Evolutionary conservation across 1,140 invertebrate species (phyloP).

Genomic region (Argopecten irradians): DNA sequence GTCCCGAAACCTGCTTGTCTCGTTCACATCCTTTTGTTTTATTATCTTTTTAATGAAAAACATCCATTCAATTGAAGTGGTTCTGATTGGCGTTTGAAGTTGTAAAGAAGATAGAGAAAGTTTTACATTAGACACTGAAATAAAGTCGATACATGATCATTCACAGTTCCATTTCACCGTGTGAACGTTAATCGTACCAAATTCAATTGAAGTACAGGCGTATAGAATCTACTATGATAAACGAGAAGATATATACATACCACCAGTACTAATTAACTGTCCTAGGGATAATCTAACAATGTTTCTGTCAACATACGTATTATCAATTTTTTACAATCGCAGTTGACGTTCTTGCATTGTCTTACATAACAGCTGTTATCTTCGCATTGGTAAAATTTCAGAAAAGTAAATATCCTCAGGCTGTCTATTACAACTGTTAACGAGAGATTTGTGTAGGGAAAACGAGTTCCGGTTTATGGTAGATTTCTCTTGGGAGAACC

Average conservation of each 20-base stretch:
- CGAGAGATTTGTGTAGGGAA: background rate
- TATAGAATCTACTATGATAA: too few species aligned
- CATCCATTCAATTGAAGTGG: background rate
- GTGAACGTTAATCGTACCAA: too few species aligned
- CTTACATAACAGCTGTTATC: background rate
- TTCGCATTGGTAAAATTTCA: background rate
- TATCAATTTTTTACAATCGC: too few species aligned
- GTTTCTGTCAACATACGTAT: too few species aligned
- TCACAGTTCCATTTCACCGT: too few species aligned
- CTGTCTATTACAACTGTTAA: background rate
- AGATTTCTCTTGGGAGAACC: background rate
- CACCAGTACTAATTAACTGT: too few species aligned
- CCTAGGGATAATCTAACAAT: too few species aligned
- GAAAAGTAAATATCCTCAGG: background rate
- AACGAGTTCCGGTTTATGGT: background rate
- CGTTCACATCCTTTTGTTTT: constrained; percentile 2
- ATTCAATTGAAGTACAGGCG: too few species aligned
- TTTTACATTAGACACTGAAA: too few species aligned
- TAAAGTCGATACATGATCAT: too few species aligned
- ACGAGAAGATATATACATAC: too few species aligned
- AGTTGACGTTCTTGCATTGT: too few species aligned
- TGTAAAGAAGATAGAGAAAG: background rate
- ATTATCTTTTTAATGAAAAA: background rate
- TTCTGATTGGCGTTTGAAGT: background rate
- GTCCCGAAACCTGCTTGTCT: background rate